Evolutionary conservation across 2,113 vertebrate species (phyloP), one percentile per base, ranked within the genome.

Genomic region (Oxygymnocypris stewartii): DNA sequence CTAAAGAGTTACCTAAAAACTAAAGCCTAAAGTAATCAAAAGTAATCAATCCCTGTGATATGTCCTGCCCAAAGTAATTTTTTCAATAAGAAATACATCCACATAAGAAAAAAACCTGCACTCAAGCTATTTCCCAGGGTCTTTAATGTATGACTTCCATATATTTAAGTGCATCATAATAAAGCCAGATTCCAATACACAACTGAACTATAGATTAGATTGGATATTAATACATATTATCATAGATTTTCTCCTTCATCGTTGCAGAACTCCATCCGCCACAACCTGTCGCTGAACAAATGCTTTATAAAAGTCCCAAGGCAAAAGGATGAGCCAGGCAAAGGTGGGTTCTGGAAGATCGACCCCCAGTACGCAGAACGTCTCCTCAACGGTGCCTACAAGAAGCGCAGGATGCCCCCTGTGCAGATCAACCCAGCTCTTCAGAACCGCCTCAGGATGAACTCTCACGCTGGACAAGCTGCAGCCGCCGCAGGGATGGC

Each of bases 251-350:
- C 65, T 57, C 49, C 61, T 47, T 4, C 51, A 42, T 85, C 12
- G 25, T 88, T 85, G 25, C 92, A 99, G 98, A 99, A 98, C 87
- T 99, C 98, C 73, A 99, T 99, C 91, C 95, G 98, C 75, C 97
- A 99, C 95, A 99, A 99, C 91, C 95, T 99, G 84, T 99, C 98
- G 0, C 92, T 99, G 91, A 99, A 99, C 93, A 99, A 99, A 92
- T 99, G 97, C 92, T 99, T 99, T 93, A 97, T 99, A 93, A 99
- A 98, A 88, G 97, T 99, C 40, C 98, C 98, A 0, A 95, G 98
- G 35, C 96, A 97, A 94, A 99, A 99, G 73, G 97, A 97, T 0
- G 97, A 99, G 89, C 97, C 98, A 0, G 98, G 98, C 42, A 99
- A 99, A 85, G 98, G 98, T 0, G 98, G 98, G 0, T 99, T 99